Percentiles rank a stretch among this genome's conserved stretches.
Conservation (phyloP, 2,797 vertebrate species). For the Chaenodraco wilsoni region DNA sequence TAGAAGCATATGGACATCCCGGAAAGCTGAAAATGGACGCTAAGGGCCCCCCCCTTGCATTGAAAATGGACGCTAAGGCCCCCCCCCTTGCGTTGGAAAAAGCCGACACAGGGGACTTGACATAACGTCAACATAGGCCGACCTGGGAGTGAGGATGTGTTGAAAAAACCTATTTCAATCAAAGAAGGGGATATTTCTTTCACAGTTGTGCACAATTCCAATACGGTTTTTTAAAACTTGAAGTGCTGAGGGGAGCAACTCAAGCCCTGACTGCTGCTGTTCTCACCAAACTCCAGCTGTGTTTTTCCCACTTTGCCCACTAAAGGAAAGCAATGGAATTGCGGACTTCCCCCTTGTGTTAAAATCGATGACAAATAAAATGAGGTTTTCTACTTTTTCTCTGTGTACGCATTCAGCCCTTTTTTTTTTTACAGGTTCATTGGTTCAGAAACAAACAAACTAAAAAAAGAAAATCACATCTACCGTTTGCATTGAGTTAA, state of each 20-base stretch:
- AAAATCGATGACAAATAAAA: slow-evolving; percentile 48
- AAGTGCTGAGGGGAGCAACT: slow-evolving; percentile 61
- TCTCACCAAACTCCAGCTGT: slow-evolving; percentile 43
- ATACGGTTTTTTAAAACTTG: slow-evolving; percentile 55
- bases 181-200: slow-evolving; percentile 62
- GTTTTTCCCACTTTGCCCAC: slow-evolving; percentile 30
- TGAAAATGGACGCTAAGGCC: no score
- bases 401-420: not conserved
- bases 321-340: slow-evolving; percentile 31
- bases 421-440: slow-evolving; percentile 40
- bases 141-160: no score
- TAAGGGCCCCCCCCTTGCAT: no score
- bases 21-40: no score
- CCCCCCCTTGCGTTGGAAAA: no score
- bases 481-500: slow-evolving; percentile 42
- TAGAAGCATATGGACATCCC: no score
- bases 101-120: no score
- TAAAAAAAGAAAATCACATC: slow-evolving; percentile 28
- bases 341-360: slow-evolving; percentile 52
- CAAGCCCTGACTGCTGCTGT: slow-evolving; percentile 31
- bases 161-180: slow-evolving; percentile 60
- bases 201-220: slow-evolving; percentile 58
- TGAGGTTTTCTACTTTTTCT: slow-evolving; percentile 27
- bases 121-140: no score
- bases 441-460: slow-evolving; percentile 9